phyloP scores from a whole-genome alignment of 2,113 vertebrate genomes.

The Odobenus rosmarus region DNA sequence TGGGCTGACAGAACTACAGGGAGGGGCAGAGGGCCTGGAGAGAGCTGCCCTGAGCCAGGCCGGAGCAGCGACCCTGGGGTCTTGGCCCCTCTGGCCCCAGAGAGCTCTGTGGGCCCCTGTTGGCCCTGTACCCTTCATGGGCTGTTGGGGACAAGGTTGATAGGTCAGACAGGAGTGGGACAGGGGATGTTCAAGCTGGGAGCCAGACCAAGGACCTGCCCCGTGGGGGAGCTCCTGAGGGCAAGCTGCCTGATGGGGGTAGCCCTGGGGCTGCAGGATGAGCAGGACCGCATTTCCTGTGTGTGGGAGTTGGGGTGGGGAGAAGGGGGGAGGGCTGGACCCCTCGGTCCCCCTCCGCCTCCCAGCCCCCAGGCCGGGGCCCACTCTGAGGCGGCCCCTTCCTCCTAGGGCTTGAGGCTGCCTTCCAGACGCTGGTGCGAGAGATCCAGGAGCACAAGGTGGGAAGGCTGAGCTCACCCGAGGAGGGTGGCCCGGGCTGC shows the following conservation, averaged over 20 bases:
- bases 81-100: neutral
- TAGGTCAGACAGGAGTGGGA: neutral
- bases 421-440: constrained; percentile 90
- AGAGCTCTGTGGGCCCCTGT: neutral
- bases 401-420: constrained; percentile 94
- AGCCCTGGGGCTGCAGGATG: neutral
- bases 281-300: neutral
- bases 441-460: constrained; percentile 98
- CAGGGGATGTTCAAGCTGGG: neutral
- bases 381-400: neutral
- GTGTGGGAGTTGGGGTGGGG: too few relatives aligned
- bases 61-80: constrained; percentile 66
- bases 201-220: neutral
- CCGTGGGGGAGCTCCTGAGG: neutral
- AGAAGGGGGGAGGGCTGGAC: neutral
- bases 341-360: neutral
- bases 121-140: neutral
- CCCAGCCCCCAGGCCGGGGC: neutral
- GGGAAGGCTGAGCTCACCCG: constrained; percentile 95
- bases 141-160: neutral
- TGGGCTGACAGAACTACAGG: constrained; percentile 30
- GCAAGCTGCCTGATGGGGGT: neutral
- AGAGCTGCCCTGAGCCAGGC: constrained; percentile 78
- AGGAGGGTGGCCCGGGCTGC: constrained; percentile 96
- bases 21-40: constrained; percentile 47